Conservation (phyloP, 1,140 invertebrate genomes). For the Meteorus sp. region DNA sequence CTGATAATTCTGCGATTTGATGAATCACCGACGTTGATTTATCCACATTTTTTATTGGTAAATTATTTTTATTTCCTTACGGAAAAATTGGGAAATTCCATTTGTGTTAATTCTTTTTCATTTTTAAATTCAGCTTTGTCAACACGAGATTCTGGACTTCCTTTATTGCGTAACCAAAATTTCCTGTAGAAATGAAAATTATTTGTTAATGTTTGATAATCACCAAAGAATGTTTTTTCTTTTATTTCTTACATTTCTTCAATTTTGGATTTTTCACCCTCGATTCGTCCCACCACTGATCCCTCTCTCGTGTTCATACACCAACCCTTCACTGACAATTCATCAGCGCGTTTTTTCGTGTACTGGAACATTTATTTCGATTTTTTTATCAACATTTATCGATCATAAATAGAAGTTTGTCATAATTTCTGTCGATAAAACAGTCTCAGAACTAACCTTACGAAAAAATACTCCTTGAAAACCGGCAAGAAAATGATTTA, state of each 20-base stretch:
- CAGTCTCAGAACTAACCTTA: too few relatives aligned
- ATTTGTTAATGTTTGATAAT: too few relatives aligned
- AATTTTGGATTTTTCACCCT: conserved; percentile 67
- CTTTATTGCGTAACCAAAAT: conserved; percentile 67
- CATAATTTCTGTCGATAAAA: not conserved
- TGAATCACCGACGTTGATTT: too few relatives aligned
- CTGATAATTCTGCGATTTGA: too few relatives aligned
- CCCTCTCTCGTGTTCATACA: conserved; percentile 72
- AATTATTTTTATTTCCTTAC: conserved; percentile 40
- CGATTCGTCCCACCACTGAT: conserved; percentile 71
- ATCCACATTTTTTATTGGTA: too few relatives aligned
- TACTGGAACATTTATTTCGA: conserved; percentile 54
- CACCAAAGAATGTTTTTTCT: too few relatives aligned
- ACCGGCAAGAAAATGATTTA: too few relatives aligned
- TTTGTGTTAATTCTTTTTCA: conserved; percentile 57
- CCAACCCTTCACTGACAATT: conserved; percentile 72
- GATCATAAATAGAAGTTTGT: not conserved
- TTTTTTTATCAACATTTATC: not conserved
- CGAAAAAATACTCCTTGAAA: too few relatives aligned
- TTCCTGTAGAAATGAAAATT: conserved; percentile 63
- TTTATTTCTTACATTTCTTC: conserved; percentile 72
- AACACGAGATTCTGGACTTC: conserved; percentile 70
- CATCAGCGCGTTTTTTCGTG: conserved; percentile 68
- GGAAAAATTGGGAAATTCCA: conserved; percentile 32
- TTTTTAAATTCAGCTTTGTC: conserved; percentile 70